Percentiles rank a stretch among this genome's conserved stretches.
phyloP scores from a whole-genome alignment of 2,113 vertebrate genomes.

The Leptosomus discolor region DNA sequence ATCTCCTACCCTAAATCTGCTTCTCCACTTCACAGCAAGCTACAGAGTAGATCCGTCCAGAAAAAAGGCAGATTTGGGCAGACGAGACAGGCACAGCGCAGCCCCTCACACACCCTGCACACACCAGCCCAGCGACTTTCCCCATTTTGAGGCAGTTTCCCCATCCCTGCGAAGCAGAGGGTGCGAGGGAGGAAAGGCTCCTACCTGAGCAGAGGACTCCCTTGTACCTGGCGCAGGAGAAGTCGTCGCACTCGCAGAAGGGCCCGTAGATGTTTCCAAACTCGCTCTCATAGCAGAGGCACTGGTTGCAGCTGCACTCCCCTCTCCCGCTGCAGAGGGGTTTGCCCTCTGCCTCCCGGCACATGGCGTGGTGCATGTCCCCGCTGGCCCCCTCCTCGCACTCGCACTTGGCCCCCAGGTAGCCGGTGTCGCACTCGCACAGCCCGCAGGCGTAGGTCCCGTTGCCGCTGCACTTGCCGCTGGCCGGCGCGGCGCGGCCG shows the following conservation, averaged over 20 bases:
- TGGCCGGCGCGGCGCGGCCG: constrained; percentile 56
- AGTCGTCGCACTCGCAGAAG: constrained; percentile 97
- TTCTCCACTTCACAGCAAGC: neutral
- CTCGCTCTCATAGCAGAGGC: constrained; percentile 92
- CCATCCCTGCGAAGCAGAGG: accelerated
- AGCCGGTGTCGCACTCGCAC: constrained; percentile 84
- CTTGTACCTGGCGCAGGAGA: constrained; percentile 94
- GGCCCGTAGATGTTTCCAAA: constrained; percentile 95
- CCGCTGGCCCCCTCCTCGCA: constrained; percentile 86
- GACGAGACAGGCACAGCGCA: accelerated
- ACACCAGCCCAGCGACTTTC: neutral
- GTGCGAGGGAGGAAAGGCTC: neutral
- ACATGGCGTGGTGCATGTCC: constrained; percentile 77
- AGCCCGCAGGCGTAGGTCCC: constrained; percentile 87
- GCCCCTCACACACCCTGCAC: neutral
- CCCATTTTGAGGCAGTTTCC: accelerated
- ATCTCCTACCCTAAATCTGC: neutral
- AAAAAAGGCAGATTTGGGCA: neutral
- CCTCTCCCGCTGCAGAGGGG: constrained; percentile 92
- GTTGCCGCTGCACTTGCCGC: constrained; percentile 83
- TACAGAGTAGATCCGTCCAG: neutral
- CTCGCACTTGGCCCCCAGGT: constrained; percentile 89
- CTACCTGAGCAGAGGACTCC: constrained; percentile 96
- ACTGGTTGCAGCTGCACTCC: constrained; percentile 95
- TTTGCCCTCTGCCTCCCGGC: constrained; percentile 88